Base-by-base conservation (phyloP, 2,888 invertebrate genomes). In the Pogonocherus hispidulus region DNA sequence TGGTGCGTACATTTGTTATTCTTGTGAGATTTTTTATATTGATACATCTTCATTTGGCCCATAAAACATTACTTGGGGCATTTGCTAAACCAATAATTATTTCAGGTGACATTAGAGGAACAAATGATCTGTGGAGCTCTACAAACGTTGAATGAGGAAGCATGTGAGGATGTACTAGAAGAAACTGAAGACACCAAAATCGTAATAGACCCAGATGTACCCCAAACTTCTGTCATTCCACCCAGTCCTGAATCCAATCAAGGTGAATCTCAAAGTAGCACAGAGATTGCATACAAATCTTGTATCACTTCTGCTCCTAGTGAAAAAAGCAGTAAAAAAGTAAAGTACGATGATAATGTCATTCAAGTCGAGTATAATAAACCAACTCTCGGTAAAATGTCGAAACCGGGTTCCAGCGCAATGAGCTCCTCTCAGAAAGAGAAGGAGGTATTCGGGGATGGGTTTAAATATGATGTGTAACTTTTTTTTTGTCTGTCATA, bases 41-140 rank as follows among this genome's bases (percentile, higher is more conserved):
- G n/a, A n/a, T n/a, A n/a, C n/a, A n/a, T n/a, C n/a, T n/a, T n/a
- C n/a, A n/a, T n/a, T n/a, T n/a, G n/a, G n/a, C n/a, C n/a, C n/a
- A n/a, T n/a, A n/a, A n/a, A n/a, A n/a, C n/a, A n/a, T n/a, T n/a
- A n/a, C n/a, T n/a, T n/a, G n/a, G n/a, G n/a, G n/a, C n/a, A n/a
- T 19, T 47, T 47, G 47, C 19, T 47, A 14, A 3, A 23, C 19
- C 52, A 16, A 44, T 8, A 14, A 55, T 14, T 35, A 52, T 72
- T 72, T 46, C 85, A 97, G 96, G 95, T 97, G 66, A 96, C 96
- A 0, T 88, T 97, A 77, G 97, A 97, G 86, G 96, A 97, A 84
- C 96, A 96, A 86, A 95, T 96, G 95, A 96, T 97, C 76, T 95
- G 95, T 86, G 96, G 96, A 70, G 96, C 96, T 1, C 87, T 97